phyloP scores from a whole-genome alignment of 2,888 invertebrate species.

The Drosophila parthenogenetica region DNA sequence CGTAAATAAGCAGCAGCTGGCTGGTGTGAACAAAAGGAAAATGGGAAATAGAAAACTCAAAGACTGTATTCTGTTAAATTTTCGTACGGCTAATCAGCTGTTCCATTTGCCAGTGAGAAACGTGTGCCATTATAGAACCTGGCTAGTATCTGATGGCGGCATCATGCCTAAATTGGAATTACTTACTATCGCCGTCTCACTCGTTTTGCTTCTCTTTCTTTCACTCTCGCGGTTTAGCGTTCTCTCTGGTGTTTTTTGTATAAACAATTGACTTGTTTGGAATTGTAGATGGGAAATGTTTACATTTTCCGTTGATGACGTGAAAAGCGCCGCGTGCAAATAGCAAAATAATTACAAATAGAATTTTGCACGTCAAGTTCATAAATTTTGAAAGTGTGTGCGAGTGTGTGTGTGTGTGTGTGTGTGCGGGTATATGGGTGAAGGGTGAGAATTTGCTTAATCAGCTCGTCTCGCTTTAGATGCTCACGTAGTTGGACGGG shows the following conservation, averaged over 20 bases:
- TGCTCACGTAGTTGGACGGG: slow-evolving; percentile 55
- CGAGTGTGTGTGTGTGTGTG: not conserved
- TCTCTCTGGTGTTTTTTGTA: not conserved
- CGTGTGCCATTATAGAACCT: slow-evolving; percentile 49
- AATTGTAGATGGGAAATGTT: slow-evolving; percentile 34
- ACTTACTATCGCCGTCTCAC: not conserved
- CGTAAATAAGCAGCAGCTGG: slow-evolving; percentile 25
- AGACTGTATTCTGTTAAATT: slow-evolving; percentile 4
- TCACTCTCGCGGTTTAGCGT: not conserved
- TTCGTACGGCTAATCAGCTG: slow-evolving; percentile 51
- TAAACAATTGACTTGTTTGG: slow-evolving; percentile 41
- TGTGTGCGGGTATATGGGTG: not conserved
- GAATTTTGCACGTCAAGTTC: slow-evolving; percentile 75
- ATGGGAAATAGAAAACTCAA: slow-evolving; percentile 8
- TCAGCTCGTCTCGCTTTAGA: slow-evolving; percentile 67
- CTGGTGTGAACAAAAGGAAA: slow-evolving; percentile 5
- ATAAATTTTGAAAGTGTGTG: slow-evolving; percentile 49
- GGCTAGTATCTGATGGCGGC: slow-evolving; percentile 36
- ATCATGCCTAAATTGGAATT: slow-evolving; percentile 75
- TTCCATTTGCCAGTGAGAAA: slow-evolving; percentile 32
- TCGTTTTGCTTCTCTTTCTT: not conserved
- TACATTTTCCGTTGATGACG: slow-evolving; percentile 58
- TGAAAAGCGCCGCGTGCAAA: slow-evolving; percentile 73
- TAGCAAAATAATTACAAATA: slow-evolving; percentile 69
- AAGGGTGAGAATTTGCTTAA: slow-evolving; percentile 52